Percentiles rank a stretch among this genome's conserved stretches.
Conservation (phyloP, 2,113 vertebrate genomes). For the Hystrix brachyura region DNA sequence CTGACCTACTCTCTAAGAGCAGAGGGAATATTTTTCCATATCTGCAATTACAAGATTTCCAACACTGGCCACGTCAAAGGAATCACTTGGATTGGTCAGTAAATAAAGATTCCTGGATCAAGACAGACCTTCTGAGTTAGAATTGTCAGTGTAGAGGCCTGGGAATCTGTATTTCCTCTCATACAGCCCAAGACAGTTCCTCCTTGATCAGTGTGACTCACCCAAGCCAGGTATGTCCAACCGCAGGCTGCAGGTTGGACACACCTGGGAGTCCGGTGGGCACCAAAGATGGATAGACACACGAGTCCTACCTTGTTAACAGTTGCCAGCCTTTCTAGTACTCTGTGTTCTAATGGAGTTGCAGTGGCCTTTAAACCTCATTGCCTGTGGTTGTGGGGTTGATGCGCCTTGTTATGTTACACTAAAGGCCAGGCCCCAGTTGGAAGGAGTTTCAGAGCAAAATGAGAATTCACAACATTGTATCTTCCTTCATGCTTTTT, state of each 20-base stretch:
- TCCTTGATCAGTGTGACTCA: background rate
- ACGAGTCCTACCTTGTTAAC: background rate
- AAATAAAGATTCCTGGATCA: background rate
- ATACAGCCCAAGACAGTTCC: background rate
- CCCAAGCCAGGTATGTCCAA: background rate
- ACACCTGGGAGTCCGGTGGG: background rate
- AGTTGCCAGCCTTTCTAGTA: background rate
- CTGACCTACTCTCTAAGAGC: background rate
- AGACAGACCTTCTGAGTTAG: background rate
- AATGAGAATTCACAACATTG: background rate
- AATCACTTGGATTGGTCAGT: background rate
- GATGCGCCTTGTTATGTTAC: background rate
- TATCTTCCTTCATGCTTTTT: background rate
- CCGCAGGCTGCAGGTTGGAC: background rate
- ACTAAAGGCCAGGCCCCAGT: background rate
- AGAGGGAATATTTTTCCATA: background rate
- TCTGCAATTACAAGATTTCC: background rate
- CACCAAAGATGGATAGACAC: background rate
- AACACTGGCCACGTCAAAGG: background rate
- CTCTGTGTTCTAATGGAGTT: background rate
- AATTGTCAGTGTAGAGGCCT: background rate
- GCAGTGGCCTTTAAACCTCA: background rate
- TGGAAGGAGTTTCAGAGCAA: background rate
- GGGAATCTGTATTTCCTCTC: background rate
- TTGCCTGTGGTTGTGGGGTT: background rate